Conservation (phyloP, 2,888 invertebrate species). For the Phasia obesa region DNA sequence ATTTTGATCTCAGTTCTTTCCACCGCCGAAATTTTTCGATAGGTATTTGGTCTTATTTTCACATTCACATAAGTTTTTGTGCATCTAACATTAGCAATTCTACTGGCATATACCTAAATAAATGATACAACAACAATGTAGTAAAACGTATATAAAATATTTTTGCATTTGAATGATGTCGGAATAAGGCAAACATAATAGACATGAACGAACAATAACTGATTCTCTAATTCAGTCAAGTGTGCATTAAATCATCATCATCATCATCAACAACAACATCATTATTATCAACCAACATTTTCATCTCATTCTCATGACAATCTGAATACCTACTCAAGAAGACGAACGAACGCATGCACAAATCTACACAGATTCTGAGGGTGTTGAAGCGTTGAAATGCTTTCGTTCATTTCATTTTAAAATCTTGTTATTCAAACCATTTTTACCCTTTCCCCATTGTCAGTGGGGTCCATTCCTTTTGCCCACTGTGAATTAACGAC, state of each 20-base stretch:
- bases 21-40: no score
- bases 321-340: constrained; percentile 22
- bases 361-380: constrained; percentile 51
- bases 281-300: constrained; percentile 28
- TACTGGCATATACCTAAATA: background rate
- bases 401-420: constrained; percentile 70
- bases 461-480: constrained; percentile 12
- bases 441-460: constrained; percentile 29
- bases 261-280: constrained; percentile 27
- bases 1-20: no score
- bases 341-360: constrained; percentile 15
- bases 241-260: constrained; percentile 59
- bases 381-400: constrained; percentile 71
- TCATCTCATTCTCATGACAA: constrained; percentile 58
- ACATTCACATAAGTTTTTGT: no score
- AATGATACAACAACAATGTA: constrained; percentile 76
- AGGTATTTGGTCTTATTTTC: no score
- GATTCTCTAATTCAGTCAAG: constrained; percentile 66
- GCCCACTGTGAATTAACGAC: background rate
- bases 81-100: background rate
- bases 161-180: constrained; percentile 25
- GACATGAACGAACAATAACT: constrained; percentile 11
- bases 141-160: constrained; percentile 76
- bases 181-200: constrained; percentile 5
- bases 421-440: constrained; percentile 67